Percentiles rank a stretch among this genome's conserved stretches.
These are phyloP conservation scores for Cotesia typhae DNA, from an alignment of 1,140 invertebrate genomes.

Conservation along the genomic window DNA sequence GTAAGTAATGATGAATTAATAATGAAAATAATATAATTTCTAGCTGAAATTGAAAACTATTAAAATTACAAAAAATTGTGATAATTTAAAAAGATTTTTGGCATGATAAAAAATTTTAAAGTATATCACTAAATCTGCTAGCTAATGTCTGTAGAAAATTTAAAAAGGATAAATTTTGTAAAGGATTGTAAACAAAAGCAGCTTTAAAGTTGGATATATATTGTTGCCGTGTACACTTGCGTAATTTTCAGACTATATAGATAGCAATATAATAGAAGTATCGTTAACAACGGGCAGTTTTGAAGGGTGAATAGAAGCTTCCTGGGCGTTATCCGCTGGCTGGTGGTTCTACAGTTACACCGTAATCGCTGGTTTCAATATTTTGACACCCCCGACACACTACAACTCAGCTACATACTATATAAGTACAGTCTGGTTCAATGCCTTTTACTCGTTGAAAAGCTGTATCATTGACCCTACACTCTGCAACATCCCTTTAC, in stretches of 20 bases:
- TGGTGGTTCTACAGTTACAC: conserved; percentile 25
- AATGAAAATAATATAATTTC: too few relatives aligned
- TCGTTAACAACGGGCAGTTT: conserved; percentile 33
- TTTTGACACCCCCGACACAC: conserved; percentile 25
- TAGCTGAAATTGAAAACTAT: too few relatives aligned
- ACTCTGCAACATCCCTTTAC: neutral
- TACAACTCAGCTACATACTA: neutral
- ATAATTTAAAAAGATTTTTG: too few relatives aligned
- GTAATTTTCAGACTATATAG: neutral
- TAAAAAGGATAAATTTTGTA: too few relatives aligned
- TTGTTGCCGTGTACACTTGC: neutral
- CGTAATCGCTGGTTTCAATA: conserved; percentile 35
- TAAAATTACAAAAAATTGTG: too few relatives aligned
- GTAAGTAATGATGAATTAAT: too few relatives aligned
- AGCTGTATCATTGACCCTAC: conserved; percentile 25
- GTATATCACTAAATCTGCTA: too few relatives aligned
- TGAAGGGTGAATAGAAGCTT: conserved; percentile 22
- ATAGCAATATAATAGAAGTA: neutral
- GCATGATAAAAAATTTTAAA: too few relatives aligned
- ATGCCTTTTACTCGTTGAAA: conserved; percentile 26
- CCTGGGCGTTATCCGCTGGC: conserved; percentile 14
- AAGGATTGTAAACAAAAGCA: too few relatives aligned
- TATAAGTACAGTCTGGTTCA: neutral
- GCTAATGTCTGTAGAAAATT: too few relatives aligned
- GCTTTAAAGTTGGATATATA: neutral